Percentiles rank a stretch among this genome's conserved stretches.
Conservation (phyloP, 2,888 invertebrate genomes). For the Nysson spinosus region DNA sequence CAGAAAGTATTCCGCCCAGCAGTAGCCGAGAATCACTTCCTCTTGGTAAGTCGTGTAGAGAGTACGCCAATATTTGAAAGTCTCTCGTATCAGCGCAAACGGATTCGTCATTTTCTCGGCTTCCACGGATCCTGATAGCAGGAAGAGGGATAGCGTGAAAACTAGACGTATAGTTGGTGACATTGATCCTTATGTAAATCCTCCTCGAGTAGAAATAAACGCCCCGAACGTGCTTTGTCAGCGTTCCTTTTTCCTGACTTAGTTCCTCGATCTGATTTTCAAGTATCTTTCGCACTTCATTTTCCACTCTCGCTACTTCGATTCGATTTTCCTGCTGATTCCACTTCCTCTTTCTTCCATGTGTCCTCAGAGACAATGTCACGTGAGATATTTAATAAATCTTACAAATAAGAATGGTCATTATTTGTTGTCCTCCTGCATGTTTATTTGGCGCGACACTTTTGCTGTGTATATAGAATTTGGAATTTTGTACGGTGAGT, state of each 20-base stretch:
- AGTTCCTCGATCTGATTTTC: conserved; percentile 4
- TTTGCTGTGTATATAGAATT: too few species aligned
- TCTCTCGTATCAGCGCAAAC: conserved; percentile 26
- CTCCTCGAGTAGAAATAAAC: conserved; percentile 25
- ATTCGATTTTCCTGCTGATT: not conserved
- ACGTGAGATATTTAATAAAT: too few species aligned
- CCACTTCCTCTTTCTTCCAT: not conserved
- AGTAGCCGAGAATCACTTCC: conserved; percentile 56
- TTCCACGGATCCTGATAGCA: conserved; percentile 16
- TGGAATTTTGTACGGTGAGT: too few species aligned
- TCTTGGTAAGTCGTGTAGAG: conserved; percentile 54
- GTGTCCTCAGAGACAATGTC: too few species aligned
- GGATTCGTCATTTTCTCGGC: conserved; percentile 25
- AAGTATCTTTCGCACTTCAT: too few species aligned
- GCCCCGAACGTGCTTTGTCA: conserved; percentile 14
- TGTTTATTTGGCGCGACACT: too few species aligned
- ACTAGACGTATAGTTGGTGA: conserved; percentile 35
- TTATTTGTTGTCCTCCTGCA: too few species aligned
- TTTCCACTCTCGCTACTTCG: too few species aligned
- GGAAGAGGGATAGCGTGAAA: conserved; percentile 36
- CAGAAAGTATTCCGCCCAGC: conserved; percentile 53
- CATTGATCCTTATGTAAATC: conserved; percentile 45
- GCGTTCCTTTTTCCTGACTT: conserved; percentile 1
- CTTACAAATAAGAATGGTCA: too few species aligned
- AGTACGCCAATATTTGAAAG: conserved; percentile 47